Evolutionary conservation across 2,797 vertebrate species (phyloP).

Genomic region (Myripristis murdjan): DNA sequence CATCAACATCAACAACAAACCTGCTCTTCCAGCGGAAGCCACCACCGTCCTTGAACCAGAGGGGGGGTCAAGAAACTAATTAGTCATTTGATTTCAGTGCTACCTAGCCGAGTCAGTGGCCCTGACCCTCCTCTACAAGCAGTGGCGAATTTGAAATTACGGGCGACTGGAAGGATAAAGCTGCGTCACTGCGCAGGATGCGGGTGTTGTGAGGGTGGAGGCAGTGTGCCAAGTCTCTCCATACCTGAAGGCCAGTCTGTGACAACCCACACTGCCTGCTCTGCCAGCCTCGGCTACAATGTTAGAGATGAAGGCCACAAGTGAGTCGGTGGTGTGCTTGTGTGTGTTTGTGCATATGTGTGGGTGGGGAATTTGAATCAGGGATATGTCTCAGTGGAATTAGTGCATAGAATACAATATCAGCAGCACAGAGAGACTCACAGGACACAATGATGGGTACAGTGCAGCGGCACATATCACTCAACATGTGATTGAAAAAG

Average conservation of each 20-base stretch:
- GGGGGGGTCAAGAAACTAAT: constrained; percentile 78
- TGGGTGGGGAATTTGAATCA: constrained; percentile 14
- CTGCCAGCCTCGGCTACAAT: constrained; percentile 24
- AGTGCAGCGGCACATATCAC: constrained; percentile 12
- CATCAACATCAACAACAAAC: constrained; percentile 4
- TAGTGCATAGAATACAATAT: constrained; percentile 16
- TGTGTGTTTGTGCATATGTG: constrained; percentile 29
- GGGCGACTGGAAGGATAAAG: constrained; percentile 38
- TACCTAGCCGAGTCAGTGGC: constrained; percentile 60
- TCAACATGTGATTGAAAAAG: constrained; percentile 27
- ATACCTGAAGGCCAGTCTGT: constrained; percentile 69
- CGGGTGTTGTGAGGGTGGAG: neutral
- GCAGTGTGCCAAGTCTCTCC: constrained; percentile 23
- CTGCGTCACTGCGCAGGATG: constrained; percentile 38
- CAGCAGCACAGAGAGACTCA: constrained; percentile 16
- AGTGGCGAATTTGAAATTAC: constrained; percentile 78
- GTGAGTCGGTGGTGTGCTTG: constrained; percentile 37
- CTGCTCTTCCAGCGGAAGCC: constrained; percentile 37
- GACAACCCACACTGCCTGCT: constrained; percentile 53
- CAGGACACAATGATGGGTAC: neutral
- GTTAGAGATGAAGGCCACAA: neutral
- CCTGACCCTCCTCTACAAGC: constrained; percentile 53
- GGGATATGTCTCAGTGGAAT: constrained; percentile 23
- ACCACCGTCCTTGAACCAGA: constrained; percentile 76
- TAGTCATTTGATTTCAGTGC: constrained; percentile 78